A percentile compares a stretch with the other conserved stretches of the same genome.
Conservation (phyloP, 2,888 invertebrate species). For the Bugulina stolonifera region DNA sequence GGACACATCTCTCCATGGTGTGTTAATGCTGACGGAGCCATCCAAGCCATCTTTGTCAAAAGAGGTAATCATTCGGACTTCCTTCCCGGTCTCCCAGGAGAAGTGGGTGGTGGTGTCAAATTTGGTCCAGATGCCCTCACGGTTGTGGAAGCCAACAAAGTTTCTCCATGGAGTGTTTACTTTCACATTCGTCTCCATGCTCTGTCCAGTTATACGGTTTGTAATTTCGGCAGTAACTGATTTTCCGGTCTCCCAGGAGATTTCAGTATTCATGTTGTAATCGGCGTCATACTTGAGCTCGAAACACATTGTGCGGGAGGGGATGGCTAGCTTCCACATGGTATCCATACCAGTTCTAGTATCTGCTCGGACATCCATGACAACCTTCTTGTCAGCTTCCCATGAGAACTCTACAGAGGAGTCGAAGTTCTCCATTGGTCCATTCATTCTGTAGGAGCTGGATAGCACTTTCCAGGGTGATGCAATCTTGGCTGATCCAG, state of each 20-base stretch:
- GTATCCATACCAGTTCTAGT: not conserved
- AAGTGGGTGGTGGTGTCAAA: not conserved
- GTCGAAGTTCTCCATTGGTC: not conserved
- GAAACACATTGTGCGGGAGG: not conserved
- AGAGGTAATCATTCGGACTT: not conserved
- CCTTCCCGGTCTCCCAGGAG: constrained; percentile 17
- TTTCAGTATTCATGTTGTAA: not conserved
- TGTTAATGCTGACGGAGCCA: constrained; percentile 4
- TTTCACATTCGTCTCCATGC: not conserved
- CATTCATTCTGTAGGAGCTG: not conserved
- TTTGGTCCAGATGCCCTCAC: not conserved
- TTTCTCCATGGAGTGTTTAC: constrained; percentile 10
- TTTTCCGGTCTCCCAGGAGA: constrained; percentile 17
- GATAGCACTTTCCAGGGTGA: not conserved
- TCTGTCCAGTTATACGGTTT: not conserved
- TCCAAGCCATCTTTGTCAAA: not conserved
- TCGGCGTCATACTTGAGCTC: not conserved
- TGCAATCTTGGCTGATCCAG: not conserved
- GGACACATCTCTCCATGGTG: constrained; percentile 12
- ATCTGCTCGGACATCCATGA: constrained; percentile 5
- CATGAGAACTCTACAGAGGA: constrained; percentile 17
- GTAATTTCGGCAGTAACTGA: not conserved
- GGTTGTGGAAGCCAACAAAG: not conserved
- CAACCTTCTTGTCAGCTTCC: constrained; percentile 27
- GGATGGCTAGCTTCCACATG: not conserved